Evolutionary conservation across 1,140 invertebrate species (phyloP).

Genomic region (Drosophila ironensis): DNA sequence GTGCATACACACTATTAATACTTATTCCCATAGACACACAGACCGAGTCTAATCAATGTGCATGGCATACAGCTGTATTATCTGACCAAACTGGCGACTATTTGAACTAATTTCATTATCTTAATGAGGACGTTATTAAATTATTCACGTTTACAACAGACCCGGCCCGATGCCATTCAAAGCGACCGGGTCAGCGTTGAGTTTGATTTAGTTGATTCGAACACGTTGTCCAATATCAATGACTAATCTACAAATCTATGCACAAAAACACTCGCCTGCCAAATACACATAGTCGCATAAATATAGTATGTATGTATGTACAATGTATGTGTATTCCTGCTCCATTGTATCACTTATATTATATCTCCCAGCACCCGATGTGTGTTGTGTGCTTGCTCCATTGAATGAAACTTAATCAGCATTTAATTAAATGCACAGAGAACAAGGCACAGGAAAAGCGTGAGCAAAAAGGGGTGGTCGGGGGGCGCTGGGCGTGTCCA

Average conservation of each 20-base stretch:
- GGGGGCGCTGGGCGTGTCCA: too few relatives aligned
- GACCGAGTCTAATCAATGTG: constrained; percentile 17
- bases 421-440: constrained; percentile 74
- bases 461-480: background rate
- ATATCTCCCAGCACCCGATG: constrained; percentile 4
- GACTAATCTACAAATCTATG: constrained; percentile 59
- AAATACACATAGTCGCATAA: background rate
- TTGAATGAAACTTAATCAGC: constrained; percentile 78
- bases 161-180: constrained; percentile 19
- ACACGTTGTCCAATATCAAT: constrained; percentile 68
- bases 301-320: constrained; percentile 1
- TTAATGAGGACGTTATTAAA: constrained; percentile 75
- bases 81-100: constrained; percentile 36
- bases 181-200: background rate
- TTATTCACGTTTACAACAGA: constrained; percentile 74
- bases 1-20: too few relatives aligned
- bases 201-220: constrained; percentile 10
- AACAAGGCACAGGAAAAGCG: constrained; percentile 15
- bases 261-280: background rate
- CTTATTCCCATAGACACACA: background rate
- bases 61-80: constrained; percentile 31
- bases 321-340: background rate
- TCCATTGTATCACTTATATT: constrained; percentile 27
- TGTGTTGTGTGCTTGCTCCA: constrained; percentile 42
- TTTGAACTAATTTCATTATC: constrained; percentile 74